Conservation (phyloP, 2,797 vertebrate species). For the Rhabdophis nuchalis region DNA sequence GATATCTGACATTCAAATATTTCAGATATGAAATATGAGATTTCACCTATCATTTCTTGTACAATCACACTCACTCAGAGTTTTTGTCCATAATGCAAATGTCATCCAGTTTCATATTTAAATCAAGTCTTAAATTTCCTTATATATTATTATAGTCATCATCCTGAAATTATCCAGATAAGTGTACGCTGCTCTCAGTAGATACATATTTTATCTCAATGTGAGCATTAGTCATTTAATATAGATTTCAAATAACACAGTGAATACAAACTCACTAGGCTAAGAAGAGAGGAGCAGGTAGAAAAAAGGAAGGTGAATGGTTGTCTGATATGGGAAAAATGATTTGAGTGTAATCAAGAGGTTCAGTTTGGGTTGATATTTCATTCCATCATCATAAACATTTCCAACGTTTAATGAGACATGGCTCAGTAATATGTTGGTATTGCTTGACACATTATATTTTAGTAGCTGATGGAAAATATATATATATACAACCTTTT, state of each 20-base stretch:
- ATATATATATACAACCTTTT: background rate
- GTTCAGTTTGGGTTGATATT: background rate
- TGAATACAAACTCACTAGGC: background rate
- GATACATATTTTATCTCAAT: background rate
- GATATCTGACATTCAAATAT: background rate
- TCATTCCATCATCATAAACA: background rate
- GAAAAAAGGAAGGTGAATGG: background rate
- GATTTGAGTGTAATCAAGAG: background rate
- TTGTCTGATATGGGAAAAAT: background rate
- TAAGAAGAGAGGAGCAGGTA: background rate
- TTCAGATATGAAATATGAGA: background rate
- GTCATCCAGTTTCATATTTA: background rate
- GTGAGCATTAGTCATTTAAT: background rate
- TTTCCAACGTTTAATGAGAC: background rate
- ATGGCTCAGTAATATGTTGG: background rate
- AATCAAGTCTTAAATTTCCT: background rate
- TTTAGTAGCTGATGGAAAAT: background rate
- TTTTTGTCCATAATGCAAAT: background rate
- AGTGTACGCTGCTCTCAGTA: background rate
- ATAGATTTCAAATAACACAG: background rate
- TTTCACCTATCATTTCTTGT: background rate
- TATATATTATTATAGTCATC: background rate
- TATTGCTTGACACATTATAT: background rate
- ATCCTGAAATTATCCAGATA: background rate
- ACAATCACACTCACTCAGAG: background rate